Base-by-base conservation (phyloP, 2,113 vertebrate species). In the Stigmatopora argus region DNA sequence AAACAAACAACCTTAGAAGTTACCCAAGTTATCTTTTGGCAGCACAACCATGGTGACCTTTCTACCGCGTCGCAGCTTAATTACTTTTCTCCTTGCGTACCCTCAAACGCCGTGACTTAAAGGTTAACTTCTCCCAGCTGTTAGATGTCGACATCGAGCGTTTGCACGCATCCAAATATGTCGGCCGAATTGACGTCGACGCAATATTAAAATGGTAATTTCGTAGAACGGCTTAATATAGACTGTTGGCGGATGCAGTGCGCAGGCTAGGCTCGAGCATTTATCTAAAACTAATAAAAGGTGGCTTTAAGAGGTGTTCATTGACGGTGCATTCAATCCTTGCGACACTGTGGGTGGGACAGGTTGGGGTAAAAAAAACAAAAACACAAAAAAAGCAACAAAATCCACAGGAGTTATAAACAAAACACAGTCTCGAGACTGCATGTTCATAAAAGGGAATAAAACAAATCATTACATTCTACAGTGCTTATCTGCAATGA, bases 111-210 rank as follows among this genome's bases (percentile, higher is more conserved):
- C 23, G 47, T 69, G 74, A 83, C 78, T 80, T 83, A 86, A 89
- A 91, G 85, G 88, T 89, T 87, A 87, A 87, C 73, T 78, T 83
- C 78, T 64, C 70, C 67, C 62, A 66, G 79, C 78, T 79, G 75
- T 77, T 79, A 75, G 73, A 81, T 72, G 76, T 69, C 77, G 78
- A 83, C 57, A 62, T 70, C 73, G 82, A 74, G 31, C 64, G 72
- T 19, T 9, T 56, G 12, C 10, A 21, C 58, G 3, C 35, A 38
- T 62, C n/a, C 38, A 67, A 71, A 83, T 70, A 78, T 77, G 62
- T 61, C 44, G 73, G 74, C 78, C 49, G 6, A 45, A 21, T 62
- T 71, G 58, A 76, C 51, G 35, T 8, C 18, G 4, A 1, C 35
- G 45, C 52, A 12, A 38, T 53, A 5, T 11, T 26, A 57, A 82